Evolutionary conservation across 2,113 vertebrate genomes (phyloP).

Genomic region (Rhipidura dahli): DNA sequence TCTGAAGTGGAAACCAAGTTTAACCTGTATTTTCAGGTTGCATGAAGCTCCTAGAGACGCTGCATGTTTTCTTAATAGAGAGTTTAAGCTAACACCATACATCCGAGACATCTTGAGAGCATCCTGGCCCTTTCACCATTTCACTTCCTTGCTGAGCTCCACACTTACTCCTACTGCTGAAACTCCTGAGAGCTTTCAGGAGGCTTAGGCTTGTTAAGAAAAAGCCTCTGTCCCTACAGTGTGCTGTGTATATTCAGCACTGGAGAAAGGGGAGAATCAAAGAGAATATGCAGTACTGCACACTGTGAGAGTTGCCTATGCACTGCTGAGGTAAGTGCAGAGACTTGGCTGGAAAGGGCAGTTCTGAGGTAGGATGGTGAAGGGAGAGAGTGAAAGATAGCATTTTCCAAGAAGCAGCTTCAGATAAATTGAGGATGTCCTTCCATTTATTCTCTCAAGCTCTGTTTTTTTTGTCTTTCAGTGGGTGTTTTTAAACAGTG

Average conservation of each 20-base stretch:
- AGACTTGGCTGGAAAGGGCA: background rate
- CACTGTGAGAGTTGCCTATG: background rate
- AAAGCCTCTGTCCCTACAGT: background rate
- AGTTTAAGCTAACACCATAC: background rate
- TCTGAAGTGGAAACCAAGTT: background rate
- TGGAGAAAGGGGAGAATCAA: background rate
- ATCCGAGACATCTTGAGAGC: background rate
- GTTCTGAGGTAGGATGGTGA: background rate
- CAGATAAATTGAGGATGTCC: background rate
- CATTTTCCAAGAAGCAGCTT: background rate
- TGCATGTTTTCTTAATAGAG: background rate
- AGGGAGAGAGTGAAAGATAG: background rate
- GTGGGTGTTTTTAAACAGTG: background rate
- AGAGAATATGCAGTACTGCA: background rate
- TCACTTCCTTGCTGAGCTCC: background rate
- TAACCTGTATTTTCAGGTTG: background rate
- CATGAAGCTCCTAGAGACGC: background rate
- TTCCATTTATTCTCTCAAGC: background rate
- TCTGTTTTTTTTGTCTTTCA: background rate
- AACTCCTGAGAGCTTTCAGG: background rate
- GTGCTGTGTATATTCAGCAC: background rate
- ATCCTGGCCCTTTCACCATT: background rate
- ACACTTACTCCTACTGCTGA: background rate
- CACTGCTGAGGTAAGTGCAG: background rate
- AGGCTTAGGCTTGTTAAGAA: background rate